Evolutionary conservation across 2,113 vertebrate genomes (phyloP), one percentile per base, ranked within the genome.

Genomic region (Lucifuga dentata): DNA sequence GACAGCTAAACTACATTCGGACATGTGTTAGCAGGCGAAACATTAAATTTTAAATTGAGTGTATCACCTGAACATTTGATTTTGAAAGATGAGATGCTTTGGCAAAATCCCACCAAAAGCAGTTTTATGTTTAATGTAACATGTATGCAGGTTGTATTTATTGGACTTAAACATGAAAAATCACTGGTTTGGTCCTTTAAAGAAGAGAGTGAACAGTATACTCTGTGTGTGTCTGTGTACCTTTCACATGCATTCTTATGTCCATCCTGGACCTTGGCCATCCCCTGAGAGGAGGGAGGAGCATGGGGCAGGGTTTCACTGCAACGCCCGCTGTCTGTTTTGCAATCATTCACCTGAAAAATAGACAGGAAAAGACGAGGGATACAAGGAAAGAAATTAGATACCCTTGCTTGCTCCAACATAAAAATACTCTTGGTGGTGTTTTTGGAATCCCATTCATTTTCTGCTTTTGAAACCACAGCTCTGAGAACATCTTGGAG

Each of bases 261-360:
- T 91, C 93, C 93, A 94, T 94, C 90, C 90, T 92, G 91, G 91
- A 94, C 92, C 85, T 90, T 87, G 90, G 93, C 93, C 93, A 94
- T 94, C 89, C 93, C 93, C 92, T 91, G 92, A 90, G 85, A 91
- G 87, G 86, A 89, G 76, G 80, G 86, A 88, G 81, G 86, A 85
- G 86, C 90, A 90, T 88, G 67, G 89, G 86, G 77, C 48, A 59
- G 56, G 44, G 75, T 86, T 45, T 80, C 76, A 78, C 73, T 77
- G 83, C 85, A 80, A 85, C 61, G 58, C 75, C 80, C 60, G 58
- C 65, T 62, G 68, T 90, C 79, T 68, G 83, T 80, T 85, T 81
- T 24, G 40, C 84, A 93, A 70, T 92, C 93, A 93, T 94, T 90
- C 92, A 94, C 92, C 92, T 94, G 85, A 17, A 61, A n/a, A 61